Evolutionary conservation across 2,797 vertebrate species (phyloP), one percentile per base, ranked within the genome.

Genomic region (Avahi laniger): DNA sequence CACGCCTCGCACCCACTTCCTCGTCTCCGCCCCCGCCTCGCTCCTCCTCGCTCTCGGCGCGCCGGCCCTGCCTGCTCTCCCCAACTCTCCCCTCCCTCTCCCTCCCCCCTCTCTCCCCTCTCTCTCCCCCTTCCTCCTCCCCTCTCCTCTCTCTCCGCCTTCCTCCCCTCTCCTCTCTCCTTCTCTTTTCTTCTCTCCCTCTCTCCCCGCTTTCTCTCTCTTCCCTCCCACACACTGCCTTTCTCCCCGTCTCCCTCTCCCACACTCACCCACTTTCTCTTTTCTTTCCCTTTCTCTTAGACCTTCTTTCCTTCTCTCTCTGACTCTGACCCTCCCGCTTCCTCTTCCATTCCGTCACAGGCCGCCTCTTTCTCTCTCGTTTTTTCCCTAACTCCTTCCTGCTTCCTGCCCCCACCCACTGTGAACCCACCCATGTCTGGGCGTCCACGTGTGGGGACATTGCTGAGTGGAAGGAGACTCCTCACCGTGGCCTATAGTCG

Each of bases 1-100:
- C 38, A 54, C 65, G 75, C 79, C 52, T 76, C 75, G 91, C 73
- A 14, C 94, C 92, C 95, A 95, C 97, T 97, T 96, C 95, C 96
- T 95, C 93, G 92, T 94, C 96, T 89, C 97, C 96, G 96, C 96
- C 95, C 82, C 92, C 84, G 26, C 4, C 92, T 89, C 84, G 86
- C 94, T 76, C 94, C 86, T 93, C 95, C 97, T 78, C 30, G 52
- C 70, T 80, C 43, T 3, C 72, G 6, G 2, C 2, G n/a, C 76
- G 33, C 61, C 91, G 41, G 35, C 76, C 70, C 41, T 76, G 26
- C 78, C 67, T n/a, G 28, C 70, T 8, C 65, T 43, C 59, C 57
- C 52, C 75, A 1, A 18, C 69, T 30, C 73, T 18, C n/a, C 28
- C 15, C 28, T n/a, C 52, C 24, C 35, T 35, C 4, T 33, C 22